phyloP scores from a whole-genome alignment of 2,797 vertebrate genomes.

The Enteromius viviparus region DNA sequence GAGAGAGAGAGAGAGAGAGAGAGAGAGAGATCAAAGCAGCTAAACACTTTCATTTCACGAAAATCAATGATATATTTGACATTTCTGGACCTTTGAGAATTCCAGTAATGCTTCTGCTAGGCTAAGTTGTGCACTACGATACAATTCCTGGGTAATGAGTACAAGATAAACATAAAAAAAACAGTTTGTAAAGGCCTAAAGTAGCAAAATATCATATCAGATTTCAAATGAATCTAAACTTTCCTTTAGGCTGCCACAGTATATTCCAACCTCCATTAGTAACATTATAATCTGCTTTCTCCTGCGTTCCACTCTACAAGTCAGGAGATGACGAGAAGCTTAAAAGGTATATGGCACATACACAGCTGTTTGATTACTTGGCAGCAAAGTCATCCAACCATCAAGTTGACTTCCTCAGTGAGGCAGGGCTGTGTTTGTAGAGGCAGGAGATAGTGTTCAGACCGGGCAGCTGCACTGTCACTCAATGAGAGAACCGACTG shows the following conservation, averaged over 20 bases:
- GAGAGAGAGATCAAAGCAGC: constrained; percentile 4
- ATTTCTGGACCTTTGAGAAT: not conserved
- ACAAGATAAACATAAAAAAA: constrained; percentile 9
- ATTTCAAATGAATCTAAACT: not conserved
- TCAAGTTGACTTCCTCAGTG: constrained; percentile 61
- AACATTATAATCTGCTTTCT: constrained; percentile 15
- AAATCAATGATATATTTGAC: constrained; percentile 3
- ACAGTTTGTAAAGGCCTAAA: not conserved
- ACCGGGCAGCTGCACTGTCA: not conserved
- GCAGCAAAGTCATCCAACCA: constrained; percentile 58
- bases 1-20: not conserved
- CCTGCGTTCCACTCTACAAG: not conserved
- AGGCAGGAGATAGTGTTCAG: constrained; percentile 5
- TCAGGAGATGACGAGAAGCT: constrained; percentile 17
- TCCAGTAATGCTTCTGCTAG: not conserved
- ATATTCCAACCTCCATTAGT: constrained; percentile 25
- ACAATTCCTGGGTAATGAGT: not conserved
- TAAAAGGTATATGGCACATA: constrained; percentile 22
- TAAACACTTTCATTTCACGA: not conserved
- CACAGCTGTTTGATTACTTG: constrained; percentile 54
- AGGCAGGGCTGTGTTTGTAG: constrained; percentile 43
- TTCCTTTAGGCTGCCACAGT: constrained; percentile 20
- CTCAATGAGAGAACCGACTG: not conserved
- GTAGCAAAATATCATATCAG: constrained; percentile 1
- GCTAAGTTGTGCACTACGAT: not conserved